Conservation (phyloP, 2,888 invertebrate genomes). For the Bombyx huttoni region DNA sequence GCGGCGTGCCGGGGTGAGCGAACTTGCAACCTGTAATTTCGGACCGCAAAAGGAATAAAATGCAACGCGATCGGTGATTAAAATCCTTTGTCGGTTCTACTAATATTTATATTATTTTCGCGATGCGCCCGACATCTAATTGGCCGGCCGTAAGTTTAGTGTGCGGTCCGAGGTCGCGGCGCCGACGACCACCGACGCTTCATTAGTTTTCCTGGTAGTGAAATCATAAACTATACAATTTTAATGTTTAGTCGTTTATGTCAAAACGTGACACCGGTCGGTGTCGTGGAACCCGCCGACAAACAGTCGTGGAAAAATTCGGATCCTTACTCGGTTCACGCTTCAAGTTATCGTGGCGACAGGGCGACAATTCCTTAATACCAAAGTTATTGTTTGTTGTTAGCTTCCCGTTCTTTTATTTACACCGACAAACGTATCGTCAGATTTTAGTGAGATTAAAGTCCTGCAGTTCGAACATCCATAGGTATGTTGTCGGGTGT, state of each 20-base stretch:
- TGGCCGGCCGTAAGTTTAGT: conserved; percentile 57
- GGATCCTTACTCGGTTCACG: conserved; percentile 26
- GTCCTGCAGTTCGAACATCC: background rate
- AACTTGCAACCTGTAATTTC: conserved; percentile 69
- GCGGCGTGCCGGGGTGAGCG: conserved; percentile 61
- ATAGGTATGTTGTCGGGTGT: conserved; percentile 2
- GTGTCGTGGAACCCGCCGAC: conserved; percentile 13
- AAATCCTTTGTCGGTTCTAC: conserved; percentile 73
- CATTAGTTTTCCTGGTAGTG: conserved; percentile 66
- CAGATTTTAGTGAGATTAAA: no score
- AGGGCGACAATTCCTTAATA: background rate
- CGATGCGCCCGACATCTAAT: conserved; percentile 69
- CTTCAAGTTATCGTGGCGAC: background rate
- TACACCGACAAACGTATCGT: no score
- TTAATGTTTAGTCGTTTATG: conserved; percentile 49
- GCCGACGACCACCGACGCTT: conserved; percentile 57
- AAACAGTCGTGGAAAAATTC: conserved; percentile 31
- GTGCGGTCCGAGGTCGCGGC: conserved; percentile 35
- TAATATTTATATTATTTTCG: conserved; percentile 72
- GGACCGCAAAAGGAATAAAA: conserved; percentile 71
- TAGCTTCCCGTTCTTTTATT: no score
- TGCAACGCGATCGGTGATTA: conserved; percentile 67
- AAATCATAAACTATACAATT: conserved; percentile 53
- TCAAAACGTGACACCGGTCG: conserved; percentile 46
- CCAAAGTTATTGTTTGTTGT: no score